Base-by-base conservation (phyloP, 2,113 vertebrate species). In the Apodemus speciosus region DNA sequence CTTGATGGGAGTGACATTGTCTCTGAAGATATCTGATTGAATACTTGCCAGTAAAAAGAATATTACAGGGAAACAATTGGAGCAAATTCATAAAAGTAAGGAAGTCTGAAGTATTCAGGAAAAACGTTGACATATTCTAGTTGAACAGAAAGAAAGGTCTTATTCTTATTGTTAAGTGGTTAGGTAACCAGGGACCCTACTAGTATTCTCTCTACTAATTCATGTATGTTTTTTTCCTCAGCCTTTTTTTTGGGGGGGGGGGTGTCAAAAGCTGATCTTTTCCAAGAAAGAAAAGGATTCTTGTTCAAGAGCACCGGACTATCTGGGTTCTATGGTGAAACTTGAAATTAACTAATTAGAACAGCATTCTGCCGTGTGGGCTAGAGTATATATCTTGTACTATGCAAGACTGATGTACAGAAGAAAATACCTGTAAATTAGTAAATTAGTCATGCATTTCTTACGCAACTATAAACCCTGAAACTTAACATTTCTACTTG, bases 401-500 rank as follows among this genome's bases (percentile, higher is more conserved):
- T 83, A 40, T 35, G 5, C 25, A 88, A 80, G 71, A 89, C 9
- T 88, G 14, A 85, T 32, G 46, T 90, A 88, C 1, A 73, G 43
- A 77, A 83, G 62, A 81, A 93, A 88, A 46, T 91, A 81, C 58
- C 53, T 77, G 10, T 68, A 94, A 71, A 89, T 77, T 85, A 76
- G 10, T 68, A 94, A 71, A 89, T 77, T 85, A 76, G 40, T 25
- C 76, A 30, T 71, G 35, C 51, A 35, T 80, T 85, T 88, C 30
- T 76, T 62, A 93, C 32, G 1, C n/a, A 38, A 73, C 21, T 64
- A 58, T 7, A 81, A 83, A 93, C 53, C 53, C 83, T 83, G 71
- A 93, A 93, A 90, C 49, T 92, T 77, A 49, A 88, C 87, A 90
- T 93, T 92, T 83, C 46, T 90, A 18, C 75, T 46, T 62, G 64